A percentile compares a stretch with the other conserved stretches of the same genome.
These are phyloP conservation scores for Isoperla grammatica DNA, from an alignment of 2,888 invertebrate species.

Conservation along the genomic window DNA sequence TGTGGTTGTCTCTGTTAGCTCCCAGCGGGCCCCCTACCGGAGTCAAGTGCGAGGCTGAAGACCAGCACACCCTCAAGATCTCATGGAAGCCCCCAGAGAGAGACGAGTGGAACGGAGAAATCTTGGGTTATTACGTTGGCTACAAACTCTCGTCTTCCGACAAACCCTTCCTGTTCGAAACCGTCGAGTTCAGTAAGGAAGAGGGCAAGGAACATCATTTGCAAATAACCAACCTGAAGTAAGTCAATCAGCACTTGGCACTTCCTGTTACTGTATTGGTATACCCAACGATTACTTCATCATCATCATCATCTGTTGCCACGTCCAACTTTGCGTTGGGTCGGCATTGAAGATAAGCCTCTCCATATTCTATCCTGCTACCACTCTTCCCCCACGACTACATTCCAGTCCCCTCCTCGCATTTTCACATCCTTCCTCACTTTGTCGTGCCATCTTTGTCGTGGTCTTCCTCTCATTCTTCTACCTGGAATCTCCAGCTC, in stretches of 20 bases:
- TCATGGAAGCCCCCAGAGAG: slow-evolving; percentile 88
- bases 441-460: no score
- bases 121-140: slow-evolving; percentile 84
- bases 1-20: slow-evolving; percentile 41
- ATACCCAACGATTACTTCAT: no score
- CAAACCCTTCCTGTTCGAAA: slow-evolving; percentile 84
- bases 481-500: no score
- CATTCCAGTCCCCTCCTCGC: no score
- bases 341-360: no score
- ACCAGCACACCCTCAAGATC: slow-evolving; percentile 80
- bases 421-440: no score
- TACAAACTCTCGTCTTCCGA: slow-evolving; percentile 75
- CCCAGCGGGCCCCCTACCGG: slow-evolving; percentile 78
- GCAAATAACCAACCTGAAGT: slow-evolving; percentile 72
- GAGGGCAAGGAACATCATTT: slow-evolving; percentile 86
- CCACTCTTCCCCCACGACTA: no score
- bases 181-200: slow-evolving; percentile 86
- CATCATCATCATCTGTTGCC: no score
- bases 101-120: slow-evolving; percentile 90
- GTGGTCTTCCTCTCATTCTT: no score
- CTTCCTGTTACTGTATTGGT: no score
- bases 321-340: no score
- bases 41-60: slow-evolving; percentile 78
- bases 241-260: slow-evolving; percentile 35
- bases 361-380: no score